phyloP scores from a whole-genome alignment of 92 coral and sea anemone genomes.

The Chrysogorgia sp. region DNA sequence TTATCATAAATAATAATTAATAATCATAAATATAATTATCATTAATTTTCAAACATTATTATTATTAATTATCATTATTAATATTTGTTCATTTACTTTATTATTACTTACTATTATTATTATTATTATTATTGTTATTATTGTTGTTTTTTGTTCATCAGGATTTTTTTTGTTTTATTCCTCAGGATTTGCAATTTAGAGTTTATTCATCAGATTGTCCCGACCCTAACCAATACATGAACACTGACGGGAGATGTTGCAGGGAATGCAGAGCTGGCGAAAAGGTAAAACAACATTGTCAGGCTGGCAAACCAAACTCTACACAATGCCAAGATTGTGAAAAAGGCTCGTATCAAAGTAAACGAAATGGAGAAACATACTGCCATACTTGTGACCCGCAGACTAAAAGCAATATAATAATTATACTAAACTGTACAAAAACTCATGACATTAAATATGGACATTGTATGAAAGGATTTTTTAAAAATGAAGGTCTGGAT shows the following conservation, averaged over 20 bases:
- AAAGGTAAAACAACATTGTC: slow-evolving; percentile 11
- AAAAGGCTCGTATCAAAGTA: slow-evolving; percentile 9
- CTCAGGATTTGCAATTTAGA: slow-evolving; percentile 11
- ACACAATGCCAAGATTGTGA: slow-evolving; percentile 8
- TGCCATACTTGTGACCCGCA: slow-evolving; percentile 1
- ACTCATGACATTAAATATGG: background rate
- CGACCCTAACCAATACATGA: background rate
- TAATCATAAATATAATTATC: too few relatives aligned
- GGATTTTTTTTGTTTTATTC: too few relatives aligned
- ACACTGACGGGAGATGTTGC: background rate
- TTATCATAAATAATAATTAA: too few relatives aligned
- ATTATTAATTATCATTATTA: too few relatives aligned
- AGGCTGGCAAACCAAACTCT: background rate
- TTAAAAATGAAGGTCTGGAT: background rate
- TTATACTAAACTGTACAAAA: slow-evolving; percentile 7
- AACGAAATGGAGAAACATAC: slow-evolving; percentile 16
- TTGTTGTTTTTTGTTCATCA: too few relatives aligned
- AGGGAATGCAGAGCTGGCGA: slow-evolving; percentile 8
- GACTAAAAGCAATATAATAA: background rate
- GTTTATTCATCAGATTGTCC: slow-evolving; percentile 9
- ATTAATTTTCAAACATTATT: too few relatives aligned
- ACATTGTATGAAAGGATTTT: slow-evolving; percentile 9
- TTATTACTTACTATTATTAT: too few relatives aligned
- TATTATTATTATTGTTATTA: too few relatives aligned
- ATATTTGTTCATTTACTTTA: too few relatives aligned